Evolutionary conservation across 2,888 invertebrate species (phyloP), one percentile per base, ranked within the genome.

Genomic region (Pristionchus maxplancki): DNA sequence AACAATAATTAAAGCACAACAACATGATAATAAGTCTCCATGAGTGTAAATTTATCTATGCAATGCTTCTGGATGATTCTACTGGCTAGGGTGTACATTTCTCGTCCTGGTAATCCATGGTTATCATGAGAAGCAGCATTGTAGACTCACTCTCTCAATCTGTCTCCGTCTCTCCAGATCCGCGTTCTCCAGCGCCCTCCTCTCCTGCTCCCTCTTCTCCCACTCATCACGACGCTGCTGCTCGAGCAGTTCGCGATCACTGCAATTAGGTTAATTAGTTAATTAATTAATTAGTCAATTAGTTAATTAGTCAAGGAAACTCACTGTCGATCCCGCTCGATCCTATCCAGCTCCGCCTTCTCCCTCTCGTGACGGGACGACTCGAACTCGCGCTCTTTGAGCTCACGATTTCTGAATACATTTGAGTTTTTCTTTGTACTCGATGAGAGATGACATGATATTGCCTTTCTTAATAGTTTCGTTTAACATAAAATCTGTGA

Each of bases 131-230:
- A n/a, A n/a, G n/a, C n/a, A n/a, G n/a, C n/a, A n/a, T n/a, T n/a
- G n/a, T n/a, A 48, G 24, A 53, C 62, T 37, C 85, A 48, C 85
- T 34, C 86, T 50, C 40, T 87, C 87, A 28, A 78, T 58, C 40
- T 78, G 74, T 53, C 87, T 34, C 11, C 87, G 17, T 28, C 87
- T 50, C 17, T 74, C 87, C 11, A 87, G 37, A 37, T 87, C 92
- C 2, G 89, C 90, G 87, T 92, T 91, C 89, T 94, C 94, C 13
- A 91, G 89, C 24, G 88, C 90, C 20, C 92, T 44, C n/a, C 92
- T 89, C 37, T 93, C 91, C 13, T 90, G 88, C 85, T 94, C 94
- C n/a, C 93, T 88, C 64, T 92, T 91, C 82, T 94, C 94, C 94
- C 94, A 94, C 87, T 94, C 93, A 11, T 89, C 90, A 11, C 93